phyloP scores from a whole-genome alignment of 2,888 invertebrate species.

The Gisinianus flammeolus region DNA sequence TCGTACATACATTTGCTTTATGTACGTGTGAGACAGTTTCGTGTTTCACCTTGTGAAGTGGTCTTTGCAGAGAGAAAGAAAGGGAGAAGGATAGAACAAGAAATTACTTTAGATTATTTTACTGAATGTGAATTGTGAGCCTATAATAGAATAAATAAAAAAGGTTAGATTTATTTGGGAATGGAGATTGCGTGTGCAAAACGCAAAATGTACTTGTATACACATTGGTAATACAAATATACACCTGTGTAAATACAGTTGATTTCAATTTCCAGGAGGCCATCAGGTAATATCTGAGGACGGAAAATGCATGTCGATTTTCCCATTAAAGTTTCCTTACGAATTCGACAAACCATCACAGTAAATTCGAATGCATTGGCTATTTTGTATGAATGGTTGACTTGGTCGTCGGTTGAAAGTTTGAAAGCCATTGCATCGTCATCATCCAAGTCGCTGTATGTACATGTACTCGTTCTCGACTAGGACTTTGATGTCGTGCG shows the following conservation, averaged over 20 bases:
- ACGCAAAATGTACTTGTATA: neutral
- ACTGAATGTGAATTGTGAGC: too few species aligned
- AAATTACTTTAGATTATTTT: neutral
- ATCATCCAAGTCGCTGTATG: neutral
- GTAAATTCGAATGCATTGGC: neutral
- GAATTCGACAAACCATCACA: neutral
- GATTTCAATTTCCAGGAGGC: constrained; percentile 11
- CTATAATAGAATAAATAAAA: neutral
- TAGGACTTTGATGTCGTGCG: constrained; percentile 12
- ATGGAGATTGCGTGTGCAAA: constrained; percentile 4
- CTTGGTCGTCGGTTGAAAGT: neutral
- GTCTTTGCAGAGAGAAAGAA: neutral
- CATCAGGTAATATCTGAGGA: neutral
- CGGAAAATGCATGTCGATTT: constrained; percentile 15
- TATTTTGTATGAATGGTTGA: neutral
- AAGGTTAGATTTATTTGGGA: constrained; percentile 11
- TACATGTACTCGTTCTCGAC: neutral
- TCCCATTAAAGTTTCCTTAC: constrained; percentile 1
- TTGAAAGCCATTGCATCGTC: neutral
- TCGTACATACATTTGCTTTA: neutral
- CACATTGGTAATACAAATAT: neutral
- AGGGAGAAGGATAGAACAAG: neutral
- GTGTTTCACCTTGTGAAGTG: too few species aligned
- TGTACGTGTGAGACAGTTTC: neutral
- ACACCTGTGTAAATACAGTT: neutral